phyloP scores from a whole-genome alignment of 1,140 invertebrate genomes.

The Drosophila repleta region DNA sequence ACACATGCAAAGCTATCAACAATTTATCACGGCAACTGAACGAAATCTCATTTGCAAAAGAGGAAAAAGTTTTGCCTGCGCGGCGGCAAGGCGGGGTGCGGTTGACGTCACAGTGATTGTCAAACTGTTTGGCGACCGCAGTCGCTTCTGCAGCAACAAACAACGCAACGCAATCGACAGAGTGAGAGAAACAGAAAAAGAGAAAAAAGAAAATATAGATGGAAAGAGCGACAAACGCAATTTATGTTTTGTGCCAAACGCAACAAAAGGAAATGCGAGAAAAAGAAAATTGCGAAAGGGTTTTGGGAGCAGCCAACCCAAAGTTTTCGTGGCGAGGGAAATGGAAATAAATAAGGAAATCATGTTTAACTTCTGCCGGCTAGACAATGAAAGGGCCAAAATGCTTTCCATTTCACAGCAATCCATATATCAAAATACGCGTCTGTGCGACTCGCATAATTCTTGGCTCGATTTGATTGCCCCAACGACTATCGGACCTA shows the following conservation, averaged over 20 bases:
- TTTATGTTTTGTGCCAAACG: slow-evolving; percentile 64
- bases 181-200: neutral
- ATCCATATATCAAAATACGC: slow-evolving; percentile 72
- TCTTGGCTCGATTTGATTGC: slow-evolving; percentile 43
- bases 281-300: slow-evolving; percentile 44
- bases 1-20: slow-evolving; percentile 74
- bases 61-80: slow-evolving; percentile 50
- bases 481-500: neutral
- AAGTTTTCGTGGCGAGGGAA: slow-evolving; percentile 22
- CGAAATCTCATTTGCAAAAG: slow-evolving; percentile 75
- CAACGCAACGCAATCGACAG: slow-evolving; percentile 28
- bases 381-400: slow-evolving; percentile 47
- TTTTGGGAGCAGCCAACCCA: slow-evolving; percentile 27
- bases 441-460: slow-evolving; percentile 56
- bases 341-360: slow-evolving; percentile 76
- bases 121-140: slow-evolving; percentile 48
- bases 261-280: slow-evolving; percentile 38
- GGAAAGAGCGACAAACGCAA: slow-evolving; percentile 65
- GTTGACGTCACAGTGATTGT: slow-evolving; percentile 46
- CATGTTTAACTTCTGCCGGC: slow-evolving; percentile 65
- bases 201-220: slow-evolving; percentile 6
- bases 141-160: slow-evolving; percentile 15
- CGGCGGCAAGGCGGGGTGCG: neutral
- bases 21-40: slow-evolving; percentile 78
- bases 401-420: slow-evolving; percentile 12